Conservation (phyloP, 2,888 invertebrate genomes). For the Apoda limacodes region DNA sequence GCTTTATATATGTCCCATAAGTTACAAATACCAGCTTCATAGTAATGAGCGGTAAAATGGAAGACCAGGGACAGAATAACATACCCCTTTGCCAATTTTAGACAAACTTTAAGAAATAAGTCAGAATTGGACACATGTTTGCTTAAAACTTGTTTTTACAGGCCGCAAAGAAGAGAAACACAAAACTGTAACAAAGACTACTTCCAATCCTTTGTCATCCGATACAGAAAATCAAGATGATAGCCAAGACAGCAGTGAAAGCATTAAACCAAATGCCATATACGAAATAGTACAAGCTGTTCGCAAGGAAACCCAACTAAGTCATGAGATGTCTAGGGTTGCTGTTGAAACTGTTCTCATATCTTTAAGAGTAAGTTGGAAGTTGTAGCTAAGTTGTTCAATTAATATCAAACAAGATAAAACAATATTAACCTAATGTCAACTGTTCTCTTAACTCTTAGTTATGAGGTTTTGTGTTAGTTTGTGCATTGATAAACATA, state of each 20-base stretch:
- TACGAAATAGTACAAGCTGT: conserved; percentile 86
- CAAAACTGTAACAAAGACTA: conserved; percentile 28
- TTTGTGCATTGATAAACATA: background rate
- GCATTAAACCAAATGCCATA: conserved; percentile 66
- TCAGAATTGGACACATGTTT: too few species aligned
- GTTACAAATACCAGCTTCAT: too few species aligned
- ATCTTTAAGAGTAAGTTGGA: conserved; percentile 54
- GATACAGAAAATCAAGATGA: conserved; percentile 62
- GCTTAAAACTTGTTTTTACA: conserved; percentile 16
- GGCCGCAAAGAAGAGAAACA: conserved; percentile 35
- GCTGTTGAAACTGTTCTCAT: conserved; percentile 83
- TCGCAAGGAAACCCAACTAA: conserved; percentile 84
- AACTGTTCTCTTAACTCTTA: too few species aligned
- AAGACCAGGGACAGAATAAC: too few species aligned
- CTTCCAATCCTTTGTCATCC: conserved; percentile 48
- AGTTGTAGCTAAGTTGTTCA: too few species aligned
- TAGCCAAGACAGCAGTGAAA: conserved; percentile 61
- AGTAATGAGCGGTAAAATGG: too few species aligned
- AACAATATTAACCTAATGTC: too few species aligned
- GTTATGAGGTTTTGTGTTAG: too few species aligned
- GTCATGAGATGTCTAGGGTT: conserved; percentile 87
- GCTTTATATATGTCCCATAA: too few species aligned
- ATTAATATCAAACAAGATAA: too few species aligned
- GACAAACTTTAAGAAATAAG: too few species aligned
- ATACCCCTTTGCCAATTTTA: too few species aligned